phyloP scores from a whole-genome alignment of 2,888 invertebrate species.

The Agriopis aurantiaria region DNA sequence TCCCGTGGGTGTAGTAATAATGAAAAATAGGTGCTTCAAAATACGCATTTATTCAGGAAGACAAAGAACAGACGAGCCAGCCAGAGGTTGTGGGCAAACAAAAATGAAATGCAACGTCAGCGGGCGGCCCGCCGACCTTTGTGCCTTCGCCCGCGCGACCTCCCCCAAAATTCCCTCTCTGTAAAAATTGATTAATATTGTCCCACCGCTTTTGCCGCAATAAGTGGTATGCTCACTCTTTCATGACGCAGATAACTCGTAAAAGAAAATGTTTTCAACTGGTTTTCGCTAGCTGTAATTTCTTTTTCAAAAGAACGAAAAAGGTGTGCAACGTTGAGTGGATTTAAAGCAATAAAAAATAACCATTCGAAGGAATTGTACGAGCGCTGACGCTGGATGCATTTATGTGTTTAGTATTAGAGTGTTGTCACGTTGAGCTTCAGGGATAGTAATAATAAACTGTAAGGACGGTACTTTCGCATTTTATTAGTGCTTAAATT shows the following conservation, averaged over 20 bases:
- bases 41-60: slow-evolving; percentile 76
- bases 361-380: slow-evolving; percentile 63
- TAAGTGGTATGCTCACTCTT: slow-evolving; percentile 69
- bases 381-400: slow-evolving; percentile 59
- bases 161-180: slow-evolving; percentile 72
- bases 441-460: slow-evolving; percentile 36
- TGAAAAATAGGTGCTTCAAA: slow-evolving; percentile 74
- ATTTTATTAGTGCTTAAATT: slow-evolving; percentile 23
- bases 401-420: slow-evolving; percentile 58
- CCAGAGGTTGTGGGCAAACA: slow-evolving; percentile 72
- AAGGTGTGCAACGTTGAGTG: slow-evolving; percentile 61
- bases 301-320: slow-evolving; percentile 59
- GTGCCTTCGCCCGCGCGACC: slow-evolving; percentile 64
- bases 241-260: slow-evolving; percentile 61
- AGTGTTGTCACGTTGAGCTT: slow-evolving; percentile 48
- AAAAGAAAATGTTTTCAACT: slow-evolving; percentile 67
- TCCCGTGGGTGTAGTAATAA: slow-evolving; percentile 65
- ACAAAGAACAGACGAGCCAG: slow-evolving; percentile 71
- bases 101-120: slow-evolving; percentile 82
- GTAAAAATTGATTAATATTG: slow-evolving; percentile 82
- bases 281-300: slow-evolving; percentile 61
- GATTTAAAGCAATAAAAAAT: slow-evolving; percentile 67
- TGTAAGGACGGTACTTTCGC: slow-evolving; percentile 20
- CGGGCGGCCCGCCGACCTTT: slow-evolving; percentile 72
- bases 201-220: slow-evolving; percentile 67